Evolutionary conservation across 2,113 vertebrate genomes (phyloP).

Genomic region (Nansenia antarctica): DNA sequence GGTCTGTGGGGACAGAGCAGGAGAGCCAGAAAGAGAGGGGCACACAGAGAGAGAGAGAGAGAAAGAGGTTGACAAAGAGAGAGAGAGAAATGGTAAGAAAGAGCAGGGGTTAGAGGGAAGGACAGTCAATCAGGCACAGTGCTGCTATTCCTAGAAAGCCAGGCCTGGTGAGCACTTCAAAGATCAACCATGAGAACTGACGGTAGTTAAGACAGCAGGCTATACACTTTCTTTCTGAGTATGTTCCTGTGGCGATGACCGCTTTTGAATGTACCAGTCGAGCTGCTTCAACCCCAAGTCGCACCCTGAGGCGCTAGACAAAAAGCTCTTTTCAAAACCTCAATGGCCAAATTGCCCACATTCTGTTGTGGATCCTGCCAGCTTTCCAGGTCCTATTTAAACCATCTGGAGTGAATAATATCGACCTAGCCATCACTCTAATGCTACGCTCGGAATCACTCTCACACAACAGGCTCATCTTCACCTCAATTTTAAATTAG

Average conservation of each 20-base stretch:
- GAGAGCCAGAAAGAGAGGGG: constrained; percentile 14
- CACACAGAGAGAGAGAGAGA: constrained; percentile 6
- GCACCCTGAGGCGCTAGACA: constrained; percentile 48
- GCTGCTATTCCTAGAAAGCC: constrained; percentile 6
- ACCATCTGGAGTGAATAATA: constrained; percentile 31
- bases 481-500: constrained; percentile 18
- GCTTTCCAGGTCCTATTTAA: constrained; percentile 33
- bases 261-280: constrained; percentile 37
- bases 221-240: constrained; percentile 25
- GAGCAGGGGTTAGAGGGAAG: neutral
- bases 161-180: neutral
- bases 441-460: constrained; percentile 18
- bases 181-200: neutral
- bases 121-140: constrained; percentile 3
- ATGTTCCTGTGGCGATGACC: constrained; percentile 25
- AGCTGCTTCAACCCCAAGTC: constrained; percentile 35
- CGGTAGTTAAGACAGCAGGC: constrained; percentile 6
- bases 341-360: constrained; percentile 35
- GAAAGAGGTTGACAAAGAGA: neutral
- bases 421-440: constrained; percentile 21
- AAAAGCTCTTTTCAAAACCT: constrained; percentile 51
- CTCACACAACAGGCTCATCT: constrained; percentile 10
- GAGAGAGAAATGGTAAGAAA: constrained; percentile 26
- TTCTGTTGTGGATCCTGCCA: constrained; percentile 24
- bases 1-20: constrained; percentile 83